Evolutionary conservation across 2,888 invertebrate genomes (phyloP).

Genomic region (Adineta ricciae): DNA sequence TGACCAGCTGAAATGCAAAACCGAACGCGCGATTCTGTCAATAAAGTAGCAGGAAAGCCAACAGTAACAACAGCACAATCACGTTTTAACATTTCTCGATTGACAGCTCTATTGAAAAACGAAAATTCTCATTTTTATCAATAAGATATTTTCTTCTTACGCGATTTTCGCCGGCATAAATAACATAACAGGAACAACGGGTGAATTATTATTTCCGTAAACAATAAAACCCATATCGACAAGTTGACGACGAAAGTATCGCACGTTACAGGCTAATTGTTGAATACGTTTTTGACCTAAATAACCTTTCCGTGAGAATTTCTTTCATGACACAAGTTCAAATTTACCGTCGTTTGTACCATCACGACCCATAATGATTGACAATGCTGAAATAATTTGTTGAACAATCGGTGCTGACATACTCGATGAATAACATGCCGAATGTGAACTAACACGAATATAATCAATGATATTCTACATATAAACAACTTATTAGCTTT

Average conservation of each 20-base stretch:
- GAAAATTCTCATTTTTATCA: neutral
- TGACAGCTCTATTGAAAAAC: conserved; percentile 61
- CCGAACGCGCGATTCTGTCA: conserved; percentile 68
- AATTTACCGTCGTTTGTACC: conserved; percentile 61
- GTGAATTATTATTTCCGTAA: conserved; percentile 83
- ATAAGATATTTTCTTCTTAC: conserved; percentile 47
- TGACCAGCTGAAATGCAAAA: conserved; percentile 90
- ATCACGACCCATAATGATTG: conserved; percentile 72
- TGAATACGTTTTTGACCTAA: conserved; percentile 55
- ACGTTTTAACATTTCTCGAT: conserved; percentile 68
- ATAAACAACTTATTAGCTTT: too few relatives aligned
- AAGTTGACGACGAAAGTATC: conserved; percentile 67
- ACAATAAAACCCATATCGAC: conserved; percentile 79
- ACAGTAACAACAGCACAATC: conserved; percentile 87
- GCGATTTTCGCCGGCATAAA: conserved; percentile 89
- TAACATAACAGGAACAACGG: conserved; percentile 86
- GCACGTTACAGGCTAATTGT: conserved; percentile 68
- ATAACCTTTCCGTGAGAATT: too few relatives aligned
- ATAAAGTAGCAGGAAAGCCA: conserved; percentile 90
- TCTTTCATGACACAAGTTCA: neutral
- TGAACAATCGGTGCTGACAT: conserved; percentile 85
- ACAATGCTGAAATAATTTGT: conserved; percentile 78
- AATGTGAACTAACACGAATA: conserved; percentile 69
- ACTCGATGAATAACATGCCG: conserved; percentile 70
- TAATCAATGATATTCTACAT: conserved; percentile 64